Evolutionary conservation across 2,888 invertebrate species (phyloP).

Genomic region (Brenthis ino): DNA sequence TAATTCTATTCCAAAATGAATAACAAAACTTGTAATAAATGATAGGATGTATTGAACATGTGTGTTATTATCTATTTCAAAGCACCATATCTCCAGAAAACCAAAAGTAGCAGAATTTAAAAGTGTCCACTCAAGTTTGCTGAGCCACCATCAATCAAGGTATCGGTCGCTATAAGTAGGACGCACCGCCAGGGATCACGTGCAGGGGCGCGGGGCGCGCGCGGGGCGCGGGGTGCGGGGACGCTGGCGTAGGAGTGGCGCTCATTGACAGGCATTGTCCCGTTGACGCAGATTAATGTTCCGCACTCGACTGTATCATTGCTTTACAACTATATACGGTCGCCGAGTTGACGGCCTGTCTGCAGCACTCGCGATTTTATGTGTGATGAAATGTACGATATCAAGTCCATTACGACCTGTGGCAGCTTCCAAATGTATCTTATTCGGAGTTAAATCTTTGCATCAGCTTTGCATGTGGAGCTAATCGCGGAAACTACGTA

Average conservation of each 20-base stretch:
- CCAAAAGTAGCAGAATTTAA: not conserved
- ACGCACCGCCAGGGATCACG: slow-evolving; percentile 22
- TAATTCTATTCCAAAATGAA: not conserved
- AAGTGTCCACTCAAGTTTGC: slow-evolving; percentile 24
- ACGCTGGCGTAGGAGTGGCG: slow-evolving; percentile 28
- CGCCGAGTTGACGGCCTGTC: slow-evolving; percentile 21
- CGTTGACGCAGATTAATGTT: slow-evolving; percentile 48
- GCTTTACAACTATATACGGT: slow-evolving; percentile 33
- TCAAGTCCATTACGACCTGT: slow-evolving; percentile 9
- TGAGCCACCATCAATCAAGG: slow-evolving; percentile 40
- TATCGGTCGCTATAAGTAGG: slow-evolving; percentile 35
- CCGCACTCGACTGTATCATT: slow-evolving; percentile 37
- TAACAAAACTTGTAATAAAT: not conserved
- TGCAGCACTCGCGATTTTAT: slow-evolving; percentile 23
- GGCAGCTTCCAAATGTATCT: slow-evolving; percentile 1
- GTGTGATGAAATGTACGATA: slow-evolving; percentile 17
- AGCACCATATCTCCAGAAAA: not conserved
- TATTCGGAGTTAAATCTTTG: not conserved
- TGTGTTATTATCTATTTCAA: too few species aligned
- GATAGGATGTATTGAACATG: too few species aligned
- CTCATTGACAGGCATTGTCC: slow-evolving; percentile 49
- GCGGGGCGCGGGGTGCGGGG: slow-evolving; percentile 4
- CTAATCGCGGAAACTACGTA: not conserved
- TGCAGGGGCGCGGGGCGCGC: slow-evolving; percentile 7
- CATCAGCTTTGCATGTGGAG: not conserved